These are phyloP conservation scores for Leptestheria dahalacensis DNA, from an alignment of 1,140 invertebrate species.

Conservation along the genomic window DNA sequence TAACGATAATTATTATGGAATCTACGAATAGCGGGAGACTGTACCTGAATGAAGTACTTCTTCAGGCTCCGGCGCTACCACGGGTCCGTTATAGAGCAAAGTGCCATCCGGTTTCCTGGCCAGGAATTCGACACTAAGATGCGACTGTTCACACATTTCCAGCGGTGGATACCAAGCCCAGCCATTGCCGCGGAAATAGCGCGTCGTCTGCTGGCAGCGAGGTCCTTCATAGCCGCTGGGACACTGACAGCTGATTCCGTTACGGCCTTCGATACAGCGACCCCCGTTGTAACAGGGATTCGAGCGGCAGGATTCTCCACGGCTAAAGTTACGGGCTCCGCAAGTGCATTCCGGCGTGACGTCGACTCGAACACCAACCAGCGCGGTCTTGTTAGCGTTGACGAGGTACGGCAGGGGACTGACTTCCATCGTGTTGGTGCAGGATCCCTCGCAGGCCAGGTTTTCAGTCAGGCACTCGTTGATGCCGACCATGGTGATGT, in stretches of 20 bases:
- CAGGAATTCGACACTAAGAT: conserved; percentile 87
- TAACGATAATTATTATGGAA: background rate
- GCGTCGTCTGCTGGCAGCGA: conserved; percentile 84
- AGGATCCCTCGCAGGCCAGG: conserved; percentile 87
- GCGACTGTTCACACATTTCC: conserved; percentile 88
- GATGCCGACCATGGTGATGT: conserved; percentile 94
- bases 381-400: conserved; percentile 87
- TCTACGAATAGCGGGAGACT: background rate
- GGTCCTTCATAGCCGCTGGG: conserved; percentile 81
- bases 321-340: conserved; percentile 75
- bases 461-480: conserved; percentile 93
- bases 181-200: conserved; percentile 79
- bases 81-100: conserved; percentile 92
- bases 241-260: conserved; percentile 75
- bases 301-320: conserved; percentile 70
- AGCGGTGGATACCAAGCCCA: conserved; percentile 93
- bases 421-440: conserved; percentile 66
- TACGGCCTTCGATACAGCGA: conserved; percentile 73
- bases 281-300: conserved; percentile 91
- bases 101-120: conserved; percentile 78
- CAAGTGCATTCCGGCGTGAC: conserved; percentile 81
- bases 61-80: conserved; percentile 74
- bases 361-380: conserved; percentile 80
- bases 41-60: conserved; percentile 66
- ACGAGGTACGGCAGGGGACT: conserved; percentile 83